A percentile compares a stretch with the other conserved stretches of the same genome.
phyloP scores from a whole-genome alignment of 2,113 vertebrate species.

The Psephotus haematonotus region DNA sequence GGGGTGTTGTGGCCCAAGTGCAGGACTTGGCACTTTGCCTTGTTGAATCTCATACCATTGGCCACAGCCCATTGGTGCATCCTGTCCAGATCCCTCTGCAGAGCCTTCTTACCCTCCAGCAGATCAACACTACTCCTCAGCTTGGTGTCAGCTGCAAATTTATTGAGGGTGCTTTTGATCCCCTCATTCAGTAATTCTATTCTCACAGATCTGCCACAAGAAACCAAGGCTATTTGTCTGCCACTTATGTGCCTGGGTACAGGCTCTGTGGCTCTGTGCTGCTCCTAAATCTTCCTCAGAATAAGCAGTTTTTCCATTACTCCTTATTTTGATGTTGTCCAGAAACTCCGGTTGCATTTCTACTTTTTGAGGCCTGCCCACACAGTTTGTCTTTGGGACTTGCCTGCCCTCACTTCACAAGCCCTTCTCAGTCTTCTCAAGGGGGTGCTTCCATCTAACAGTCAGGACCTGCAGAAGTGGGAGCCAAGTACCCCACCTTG shows the following conservation, averaged over 20 bases:
- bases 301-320: background rate
- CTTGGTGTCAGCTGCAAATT: background rate
- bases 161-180: background rate
- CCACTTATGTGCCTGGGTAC: background rate
- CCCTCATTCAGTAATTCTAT: background rate
- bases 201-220: background rate
- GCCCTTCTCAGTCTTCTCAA: background rate
- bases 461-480: background rate
- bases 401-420: background rate
- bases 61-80: background rate
- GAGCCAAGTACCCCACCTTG: background rate
- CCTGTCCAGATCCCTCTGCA: background rate
- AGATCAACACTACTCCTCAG: background rate
- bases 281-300: background rate
- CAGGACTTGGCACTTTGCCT: background rate
- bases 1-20: background rate
- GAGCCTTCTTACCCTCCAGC: background rate
- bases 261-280: background rate
- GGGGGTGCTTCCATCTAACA: background rate
- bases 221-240: background rate
- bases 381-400: background rate
- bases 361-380: background rate
- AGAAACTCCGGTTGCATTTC: background rate
- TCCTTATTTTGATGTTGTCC: background rate
- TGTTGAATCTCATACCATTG: background rate